A percentile compares a stretch with the other conserved stretches of the same genome.
Evolutionary conservation across 2,113 vertebrate genomes (phyloP).

Genomic region (Perognathus longimembris): DNA sequence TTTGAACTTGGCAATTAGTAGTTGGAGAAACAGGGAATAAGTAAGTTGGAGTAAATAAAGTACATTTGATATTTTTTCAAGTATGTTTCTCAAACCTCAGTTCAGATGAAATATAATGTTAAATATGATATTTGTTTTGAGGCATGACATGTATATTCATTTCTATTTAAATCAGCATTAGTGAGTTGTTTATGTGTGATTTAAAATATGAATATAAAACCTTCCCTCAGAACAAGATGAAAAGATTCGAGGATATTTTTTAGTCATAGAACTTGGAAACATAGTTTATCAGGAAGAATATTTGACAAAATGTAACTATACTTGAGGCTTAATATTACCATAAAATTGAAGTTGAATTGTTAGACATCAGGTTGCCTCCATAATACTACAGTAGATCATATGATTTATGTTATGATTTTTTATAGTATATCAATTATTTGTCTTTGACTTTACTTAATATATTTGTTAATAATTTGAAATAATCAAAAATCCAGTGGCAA

Average conservation of each 20-base stretch:
- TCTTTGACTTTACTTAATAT: not conserved
- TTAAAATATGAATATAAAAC: slow-evolving; percentile 48
- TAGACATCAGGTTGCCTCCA: not conserved
- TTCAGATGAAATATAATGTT: slow-evolving; percentile 36
- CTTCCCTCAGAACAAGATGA: slow-evolving; percentile 10
- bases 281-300: slow-evolving; percentile 26
- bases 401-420: no score
- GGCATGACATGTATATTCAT: not conserved
- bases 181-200: slow-evolving; percentile 23
- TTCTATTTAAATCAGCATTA: slow-evolving; percentile 57
- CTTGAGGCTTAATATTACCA: not conserved
- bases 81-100: not conserved
- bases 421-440: not conserved
- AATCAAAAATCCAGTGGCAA: not conserved
- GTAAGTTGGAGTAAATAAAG: not conserved
- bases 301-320: slow-evolving; percentile 26
- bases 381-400: not conserved
- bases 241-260: slow-evolving; percentile 43
- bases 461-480: slow-evolving; percentile 26
- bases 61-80: not conserved
- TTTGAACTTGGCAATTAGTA: not conserved
- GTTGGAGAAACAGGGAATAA: not conserved
- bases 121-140: slow-evolving; percentile 19
- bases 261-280: slow-evolving; percentile 14
- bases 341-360: not conserved